Conservation (phyloP, 2,888 invertebrate species). For the Isotomurus palustris region DNA sequence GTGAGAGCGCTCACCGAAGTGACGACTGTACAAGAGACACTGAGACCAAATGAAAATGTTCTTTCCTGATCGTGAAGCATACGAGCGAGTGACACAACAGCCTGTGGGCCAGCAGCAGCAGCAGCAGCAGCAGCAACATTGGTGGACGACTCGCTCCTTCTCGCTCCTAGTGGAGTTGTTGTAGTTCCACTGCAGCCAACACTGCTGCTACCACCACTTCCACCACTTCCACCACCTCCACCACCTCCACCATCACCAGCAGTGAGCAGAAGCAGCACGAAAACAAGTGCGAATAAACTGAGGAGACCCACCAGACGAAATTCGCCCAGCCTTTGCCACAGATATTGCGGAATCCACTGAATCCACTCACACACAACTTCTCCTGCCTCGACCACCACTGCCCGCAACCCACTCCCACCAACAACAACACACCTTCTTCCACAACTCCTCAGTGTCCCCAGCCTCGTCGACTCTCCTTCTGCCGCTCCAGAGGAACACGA, state of each 20-base stretch:
- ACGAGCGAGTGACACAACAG: background rate
- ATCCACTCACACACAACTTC: too few relatives aligned
- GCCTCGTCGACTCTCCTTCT: too few relatives aligned
- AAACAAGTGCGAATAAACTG: background rate
- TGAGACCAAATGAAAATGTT: constrained; percentile 36
- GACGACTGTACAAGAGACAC: constrained; percentile 31
- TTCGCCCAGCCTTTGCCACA: background rate
- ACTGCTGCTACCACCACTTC: background rate
- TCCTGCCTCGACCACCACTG: too few relatives aligned
- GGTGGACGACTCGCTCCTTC: background rate
- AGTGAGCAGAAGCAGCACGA: background rate
- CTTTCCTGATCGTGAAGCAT: constrained; percentile 16
- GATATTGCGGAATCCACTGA: too few relatives aligned
- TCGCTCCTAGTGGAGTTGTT: background rate
- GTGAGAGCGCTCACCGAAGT: constrained; percentile 31
- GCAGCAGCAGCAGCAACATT: background rate
- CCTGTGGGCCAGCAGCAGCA: background rate
- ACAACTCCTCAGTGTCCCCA: too few relatives aligned
- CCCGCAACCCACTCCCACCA: too few relatives aligned
- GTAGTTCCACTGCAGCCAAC: background rate
- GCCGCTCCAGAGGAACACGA: too few relatives aligned
- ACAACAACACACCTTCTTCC: too few relatives aligned
- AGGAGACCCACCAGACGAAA: constrained; percentile 9
- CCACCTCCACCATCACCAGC: background rate
- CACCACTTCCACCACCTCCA: constrained; percentile 3